A percentile compares a stretch with the other conserved stretches of the same genome.
Evolutionary conservation across 2,888 invertebrate genomes (phyloP).

Genomic region (Drosophila pseudotakahashii): DNA sequence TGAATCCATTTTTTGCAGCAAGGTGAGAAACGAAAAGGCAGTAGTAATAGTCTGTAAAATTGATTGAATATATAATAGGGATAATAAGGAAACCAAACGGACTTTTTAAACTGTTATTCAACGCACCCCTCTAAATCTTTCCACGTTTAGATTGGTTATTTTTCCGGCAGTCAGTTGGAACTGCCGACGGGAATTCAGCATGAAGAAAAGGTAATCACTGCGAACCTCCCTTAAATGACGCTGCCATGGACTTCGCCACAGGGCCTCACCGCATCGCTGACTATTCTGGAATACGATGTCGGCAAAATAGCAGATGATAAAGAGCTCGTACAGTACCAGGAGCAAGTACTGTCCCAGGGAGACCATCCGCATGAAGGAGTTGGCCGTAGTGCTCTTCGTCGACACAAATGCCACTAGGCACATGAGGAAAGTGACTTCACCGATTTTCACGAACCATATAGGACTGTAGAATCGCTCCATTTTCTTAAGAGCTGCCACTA

Average conservation of each 20-base stretch:
- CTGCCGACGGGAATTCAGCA: slow-evolving; percentile 64
- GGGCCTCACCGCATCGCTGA: slow-evolving; percentile 74
- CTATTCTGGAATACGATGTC: slow-evolving; percentile 76
- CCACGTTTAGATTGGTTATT: slow-evolving; percentile 73
- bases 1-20: slow-evolving; percentile 78
- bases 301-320: slow-evolving; percentile 80
- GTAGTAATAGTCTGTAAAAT: slow-evolving; percentile 76
- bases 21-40: slow-evolving; percentile 80
- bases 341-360: slow-evolving; percentile 76
- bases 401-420: slow-evolving; percentile 81
- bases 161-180: slow-evolving; percentile 79
- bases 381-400: slow-evolving; percentile 77
- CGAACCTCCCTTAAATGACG: slow-evolving; percentile 68
- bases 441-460: slow-evolving; percentile 80
- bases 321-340: slow-evolving; percentile 75
- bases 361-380: slow-evolving; percentile 72
- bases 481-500: slow-evolving; percentile 68
- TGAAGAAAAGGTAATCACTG: slow-evolving; percentile 71
- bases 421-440: slow-evolving; percentile 77
- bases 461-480: slow-evolving; percentile 81
- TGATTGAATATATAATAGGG: background rate
- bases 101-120: background rate
- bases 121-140: slow-evolving; percentile 62
- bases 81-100: background rate
- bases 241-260: slow-evolving; percentile 79